Base-by-base conservation (phyloP, 2,888 invertebrate species). In the Dendrolimus pini region DNA sequence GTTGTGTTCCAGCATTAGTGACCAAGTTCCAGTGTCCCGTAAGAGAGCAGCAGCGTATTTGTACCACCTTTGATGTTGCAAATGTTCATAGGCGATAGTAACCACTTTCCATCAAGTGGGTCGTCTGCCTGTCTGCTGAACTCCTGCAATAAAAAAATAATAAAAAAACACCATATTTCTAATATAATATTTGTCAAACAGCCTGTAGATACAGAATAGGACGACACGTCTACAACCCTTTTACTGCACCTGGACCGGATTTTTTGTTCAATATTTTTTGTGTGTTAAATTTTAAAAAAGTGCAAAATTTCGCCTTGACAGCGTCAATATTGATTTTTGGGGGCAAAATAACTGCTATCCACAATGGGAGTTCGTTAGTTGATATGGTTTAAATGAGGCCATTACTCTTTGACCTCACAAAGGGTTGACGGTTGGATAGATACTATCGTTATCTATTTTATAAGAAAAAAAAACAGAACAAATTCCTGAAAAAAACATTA, bases 241-340 rank as follows among this genome's bases (percentile, higher is more conserved):
- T 85, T 61, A 68, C 74, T 70, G 84, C 89, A 89, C 87, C 89
- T 90, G 89, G 89, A 77, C 76, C 62, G 69, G 70, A 83, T 85
- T 83, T 83, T 81, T 56, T 65, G 56, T 61, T 69, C 14, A 58
- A 56, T 54, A 62, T 68, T 72, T 72, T 79, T 85, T 86, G 82
- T 83, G 78, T 78, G 74, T 78, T 70, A 69, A 82, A 83, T 80
- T 82, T 85, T 83, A 68, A 83, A 88, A 89, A 88, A 83, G 84
- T 89, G 89, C 88, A 83, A 88, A 86, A 83, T 87, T 85, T 80
- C 69, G 64, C 80, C 77, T 84, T 77, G 85, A 80, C 69, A 64
- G 77, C 81, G 80, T 89, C 88, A 90, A 90, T 88, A 90, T 89
- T 90, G 87, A 85, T 88, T 90, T 75, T 87, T 83, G 75, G 77